Evolutionary conservation across 2,113 vertebrate species (phyloP).

Genomic region (Periophthalmus modestus): DNA sequence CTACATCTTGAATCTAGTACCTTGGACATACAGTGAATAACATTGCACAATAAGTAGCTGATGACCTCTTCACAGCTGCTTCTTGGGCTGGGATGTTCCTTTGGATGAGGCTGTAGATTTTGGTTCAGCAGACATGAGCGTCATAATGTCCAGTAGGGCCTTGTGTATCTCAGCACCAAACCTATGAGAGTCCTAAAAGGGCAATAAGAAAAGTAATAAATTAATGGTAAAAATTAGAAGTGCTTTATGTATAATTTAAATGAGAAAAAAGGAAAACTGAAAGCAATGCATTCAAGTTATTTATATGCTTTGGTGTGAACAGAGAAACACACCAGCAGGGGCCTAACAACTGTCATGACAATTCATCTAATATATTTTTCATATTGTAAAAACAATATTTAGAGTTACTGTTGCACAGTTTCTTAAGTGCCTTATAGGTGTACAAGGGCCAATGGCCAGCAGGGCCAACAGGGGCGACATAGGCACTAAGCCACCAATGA

Average conservation of each 20-base stretch:
- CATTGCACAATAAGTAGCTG: not conserved
- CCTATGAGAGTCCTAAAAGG: conserved; percentile 78
- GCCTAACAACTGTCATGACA: no score
- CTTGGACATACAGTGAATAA: not conserved
- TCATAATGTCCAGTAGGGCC: conserved; percentile 78
- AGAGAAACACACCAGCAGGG: not conserved
- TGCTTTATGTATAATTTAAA: not conserved
- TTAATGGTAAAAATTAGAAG: not conserved
- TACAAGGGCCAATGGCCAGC: no score
- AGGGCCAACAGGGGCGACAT: no score
- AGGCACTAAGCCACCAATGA: no score
- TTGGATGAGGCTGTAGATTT: conserved; percentile 39
- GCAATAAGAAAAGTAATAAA: not conserved
- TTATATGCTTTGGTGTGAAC: not conserved
- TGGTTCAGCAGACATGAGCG: conserved; percentile 67
- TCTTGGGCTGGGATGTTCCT: conserved; percentile 34
- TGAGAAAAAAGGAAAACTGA: conserved; percentile 10
- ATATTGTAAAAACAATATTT: no score
- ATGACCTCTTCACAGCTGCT: conserved; percentile 26
- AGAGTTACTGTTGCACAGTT: no score
- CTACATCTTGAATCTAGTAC: not conserved
- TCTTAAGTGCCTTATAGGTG: no score
- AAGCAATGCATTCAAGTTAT: not conserved
- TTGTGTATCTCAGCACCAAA: conserved; percentile 80
- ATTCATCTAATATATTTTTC: no score